phyloP scores from a whole-genome alignment of 30 jellyfish, hydroid and myxozoan species.

The Chrysaora quinquecirrha region DNA sequence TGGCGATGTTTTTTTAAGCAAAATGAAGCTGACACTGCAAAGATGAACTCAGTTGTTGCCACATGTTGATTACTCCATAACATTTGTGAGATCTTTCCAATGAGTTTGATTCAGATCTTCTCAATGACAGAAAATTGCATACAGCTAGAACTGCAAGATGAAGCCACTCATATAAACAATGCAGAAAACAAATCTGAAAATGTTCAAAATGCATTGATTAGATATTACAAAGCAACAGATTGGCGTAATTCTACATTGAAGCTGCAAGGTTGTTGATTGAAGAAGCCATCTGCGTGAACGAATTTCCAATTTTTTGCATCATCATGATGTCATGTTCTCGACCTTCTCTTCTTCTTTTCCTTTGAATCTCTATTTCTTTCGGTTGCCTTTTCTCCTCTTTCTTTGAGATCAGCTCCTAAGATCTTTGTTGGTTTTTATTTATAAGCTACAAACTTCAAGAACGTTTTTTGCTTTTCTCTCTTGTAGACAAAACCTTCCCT shows the following conservation, averaged over 20 bases:
- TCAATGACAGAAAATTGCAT: not conserved
- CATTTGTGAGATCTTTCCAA: not conserved
- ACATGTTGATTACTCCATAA: constrained; percentile 8
- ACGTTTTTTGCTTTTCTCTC: not conserved
- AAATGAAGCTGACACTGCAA: constrained; percentile 6
- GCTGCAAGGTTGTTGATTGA: not conserved
- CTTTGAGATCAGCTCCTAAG: not conserved
- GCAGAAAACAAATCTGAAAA: not conserved
- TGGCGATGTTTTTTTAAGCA: constrained; percentile 30
- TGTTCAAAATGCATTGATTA: not conserved
- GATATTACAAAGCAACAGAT: not conserved
- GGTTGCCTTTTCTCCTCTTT: not conserved
- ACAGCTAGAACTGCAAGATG: not conserved
- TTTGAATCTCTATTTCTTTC: not conserved
- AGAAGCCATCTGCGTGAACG: not conserved
- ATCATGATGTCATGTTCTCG: not conserved
- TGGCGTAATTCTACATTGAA: not conserved
- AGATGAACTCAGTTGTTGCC: not conserved
- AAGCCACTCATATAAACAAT: not conserved
- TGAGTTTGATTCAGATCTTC: not conserved
- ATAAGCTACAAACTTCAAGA: not conserved
- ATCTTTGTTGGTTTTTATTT: not conserved
- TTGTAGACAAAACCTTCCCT: not conserved
- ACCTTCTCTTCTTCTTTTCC: not conserved
- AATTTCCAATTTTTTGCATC: not conserved